Evolutionary conservation across 2,888 invertebrate genomes (phyloP).

Genomic region (Ennomos erosarius): DNA sequence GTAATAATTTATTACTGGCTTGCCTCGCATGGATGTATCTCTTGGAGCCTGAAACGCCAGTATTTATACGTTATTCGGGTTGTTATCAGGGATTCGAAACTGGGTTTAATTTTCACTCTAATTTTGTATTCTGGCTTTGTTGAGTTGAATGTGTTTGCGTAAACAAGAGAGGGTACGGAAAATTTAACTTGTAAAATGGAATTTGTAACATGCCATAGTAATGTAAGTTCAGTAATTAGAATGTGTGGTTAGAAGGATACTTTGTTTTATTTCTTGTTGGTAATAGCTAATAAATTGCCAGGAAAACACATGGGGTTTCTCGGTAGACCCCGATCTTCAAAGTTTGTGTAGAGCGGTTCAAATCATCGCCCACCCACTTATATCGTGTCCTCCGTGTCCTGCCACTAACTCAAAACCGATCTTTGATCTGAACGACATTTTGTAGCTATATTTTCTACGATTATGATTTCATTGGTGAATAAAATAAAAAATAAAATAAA

Average conservation of each 20-base stretch:
- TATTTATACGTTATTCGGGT: constrained; percentile 50
- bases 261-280: not conserved
- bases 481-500: too few relatives aligned
- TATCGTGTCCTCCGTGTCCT: too few relatives aligned
- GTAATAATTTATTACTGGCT: constrained; percentile 76
- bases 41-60: constrained; percentile 45
- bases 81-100: constrained; percentile 47
- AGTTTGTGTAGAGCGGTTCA: too few relatives aligned
- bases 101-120: constrained; percentile 44
- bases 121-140: constrained; percentile 44
- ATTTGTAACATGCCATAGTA: constrained; percentile 26
- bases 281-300: not conserved
- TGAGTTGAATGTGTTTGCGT: constrained; percentile 40
- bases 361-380: too few relatives aligned
- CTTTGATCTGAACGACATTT: too few relatives aligned
- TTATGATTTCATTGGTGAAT: too few relatives aligned
- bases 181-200: constrained; percentile 32
- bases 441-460: too few relatives aligned
- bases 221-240: constrained; percentile 20
- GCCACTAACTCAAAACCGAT: too few relatives aligned
- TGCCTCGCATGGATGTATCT: constrained; percentile 53
- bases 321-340: too few relatives aligned
- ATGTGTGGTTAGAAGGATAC: not conserved
- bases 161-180: constrained; percentile 34
- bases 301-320: not conserved